Percentiles rank a stretch among this genome's conserved stretches.
Conservation (phyloP, 2,888 invertebrate species). For the Zele albiditarsus region DNA sequence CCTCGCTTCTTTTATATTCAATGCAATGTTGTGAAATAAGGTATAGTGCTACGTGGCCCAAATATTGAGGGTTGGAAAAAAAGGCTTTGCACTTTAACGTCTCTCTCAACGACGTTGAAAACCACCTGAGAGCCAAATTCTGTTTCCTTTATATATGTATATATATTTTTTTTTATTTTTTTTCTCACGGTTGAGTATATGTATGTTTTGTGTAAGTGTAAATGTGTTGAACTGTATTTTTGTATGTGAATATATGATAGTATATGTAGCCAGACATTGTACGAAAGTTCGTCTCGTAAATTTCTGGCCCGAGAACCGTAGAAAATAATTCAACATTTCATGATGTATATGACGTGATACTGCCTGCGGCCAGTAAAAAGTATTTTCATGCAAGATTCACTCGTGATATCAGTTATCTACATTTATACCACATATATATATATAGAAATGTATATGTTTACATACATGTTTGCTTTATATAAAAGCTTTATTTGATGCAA, state of each 20-base stretch:
- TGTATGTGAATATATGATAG: not conserved
- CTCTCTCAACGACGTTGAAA: slow-evolving; percentile 14
- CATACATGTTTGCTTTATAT: not conserved
- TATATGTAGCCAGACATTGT: slow-evolving; percentile 16
- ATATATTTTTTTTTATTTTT: not conserved
- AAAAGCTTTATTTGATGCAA: not conserved
- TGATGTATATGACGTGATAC: slow-evolving; percentile 36
- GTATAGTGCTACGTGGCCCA: slow-evolving; percentile 11
- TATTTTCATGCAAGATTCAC: slow-evolving; percentile 31
- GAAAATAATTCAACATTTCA: slow-evolving; percentile 49
- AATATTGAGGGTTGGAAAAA: slow-evolving; percentile 12
- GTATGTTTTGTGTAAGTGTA: not conserved
- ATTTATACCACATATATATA: not conserved
- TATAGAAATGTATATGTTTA: not conserved
- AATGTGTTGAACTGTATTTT: not conserved
- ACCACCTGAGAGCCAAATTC: slow-evolving; percentile 23
- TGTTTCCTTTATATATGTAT: not conserved
- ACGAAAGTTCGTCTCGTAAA: slow-evolving; percentile 48
- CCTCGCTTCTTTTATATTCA: not conserved
- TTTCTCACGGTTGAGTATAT: not conserved
- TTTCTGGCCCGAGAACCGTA: slow-evolving; percentile 38
- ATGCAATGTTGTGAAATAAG: slow-evolving; percentile 15
- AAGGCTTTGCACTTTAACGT: slow-evolving; percentile 18
- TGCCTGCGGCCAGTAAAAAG: slow-evolving; percentile 26
- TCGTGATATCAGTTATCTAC: slow-evolving; percentile 27